Percentiles rank a stretch among this genome's conserved stretches.
Evolutionary conservation across 1,140 invertebrate species (phyloP).

Genomic region (Geopemphigus sp.): DNA sequence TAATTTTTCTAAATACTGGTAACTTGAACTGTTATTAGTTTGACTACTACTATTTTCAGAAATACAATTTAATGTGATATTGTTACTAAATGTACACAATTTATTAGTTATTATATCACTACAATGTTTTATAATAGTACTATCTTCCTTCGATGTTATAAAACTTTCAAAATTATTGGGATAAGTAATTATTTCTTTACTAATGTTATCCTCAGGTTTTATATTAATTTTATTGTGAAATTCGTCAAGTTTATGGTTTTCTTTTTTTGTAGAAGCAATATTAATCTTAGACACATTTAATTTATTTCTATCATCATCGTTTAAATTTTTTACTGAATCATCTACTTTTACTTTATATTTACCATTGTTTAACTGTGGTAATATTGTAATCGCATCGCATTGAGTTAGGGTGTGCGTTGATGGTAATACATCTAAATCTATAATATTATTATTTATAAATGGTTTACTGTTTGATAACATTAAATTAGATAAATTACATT

Average conservation of each 20-base stretch:
- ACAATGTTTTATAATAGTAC: background rate
- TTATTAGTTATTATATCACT: background rate
- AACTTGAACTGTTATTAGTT: background rate
- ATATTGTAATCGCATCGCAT: slow-evolving; percentile 7
- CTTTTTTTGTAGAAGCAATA: background rate
- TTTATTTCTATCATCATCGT: background rate
- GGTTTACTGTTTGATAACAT: slow-evolving; percentile 16
- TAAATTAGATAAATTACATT: slow-evolving; percentile 2
- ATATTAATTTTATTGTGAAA: background rate
- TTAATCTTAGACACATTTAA: background rate
- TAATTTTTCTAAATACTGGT: background rate
- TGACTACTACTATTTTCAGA: slow-evolving; percentile 5
- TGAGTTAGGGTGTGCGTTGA: background rate
- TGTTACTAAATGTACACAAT: background rate
- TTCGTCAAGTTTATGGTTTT: background rate
- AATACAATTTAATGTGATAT: slow-evolving; percentile 7
- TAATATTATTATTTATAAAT: slow-evolving; percentile 4
- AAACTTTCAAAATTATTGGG: background rate
- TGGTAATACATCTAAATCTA: slow-evolving; percentile 20
- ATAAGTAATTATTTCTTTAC: background rate
- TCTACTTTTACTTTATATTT: background rate
- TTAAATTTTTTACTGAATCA: background rate
- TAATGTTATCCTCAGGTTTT: background rate
- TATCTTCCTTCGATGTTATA: background rate
- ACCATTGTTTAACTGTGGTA: background rate